Base-by-base conservation (phyloP, 2,113 vertebrate genomes). In the Sander lucioperca region DNA sequence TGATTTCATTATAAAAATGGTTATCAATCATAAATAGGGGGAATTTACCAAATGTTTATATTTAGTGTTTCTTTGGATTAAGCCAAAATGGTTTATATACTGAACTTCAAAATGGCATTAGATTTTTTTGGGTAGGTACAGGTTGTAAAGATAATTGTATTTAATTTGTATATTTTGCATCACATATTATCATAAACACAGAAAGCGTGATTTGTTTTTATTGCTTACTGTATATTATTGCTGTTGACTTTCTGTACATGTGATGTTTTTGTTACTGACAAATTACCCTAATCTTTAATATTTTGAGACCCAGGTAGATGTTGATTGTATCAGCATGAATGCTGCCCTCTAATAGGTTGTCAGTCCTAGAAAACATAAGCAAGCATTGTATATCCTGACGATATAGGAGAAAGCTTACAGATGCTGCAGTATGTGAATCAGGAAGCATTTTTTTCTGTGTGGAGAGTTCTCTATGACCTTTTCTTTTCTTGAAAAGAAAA, bases 81-180 rank as follows among this genome's bases (percentile, higher is more conserved):
- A 27, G 23, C 30, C 16, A 43, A 69, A 58, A 76, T 56, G 21
- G 16, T 39, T 56, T 39, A 57, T 74, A 56, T 36, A n/a, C 50
- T 30, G 3, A 70, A 57, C 56, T 27, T 68, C 19, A 65, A 39
- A 76, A 48, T 58, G 33, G 19, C 56, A 65, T 74, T 57, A 57
- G 14, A 11, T 59, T 66, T 59, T 30, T 45, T 59, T 36, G 74
- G 36, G 4, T 59, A 76, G 69, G 18, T 51, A 18, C 47, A 69
- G 57, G 25, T 33, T 19, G 63, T 62, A 64, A 69, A 77, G 13
- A 27, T 65, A 39, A 54, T 33, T 80, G 39, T 57, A 53, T 70
- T 84, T 84, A 12, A 74, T 5, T 70, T 82, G 39, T 50, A 47
- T 51, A 58, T 79, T 80, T 68, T 80, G 16, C 58, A 70, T 69